These are phyloP conservation scores for Rhabdornis inornatus DNA, from an alignment of 2,113 vertebrate genomes.

Conservation along the genomic window DNA sequence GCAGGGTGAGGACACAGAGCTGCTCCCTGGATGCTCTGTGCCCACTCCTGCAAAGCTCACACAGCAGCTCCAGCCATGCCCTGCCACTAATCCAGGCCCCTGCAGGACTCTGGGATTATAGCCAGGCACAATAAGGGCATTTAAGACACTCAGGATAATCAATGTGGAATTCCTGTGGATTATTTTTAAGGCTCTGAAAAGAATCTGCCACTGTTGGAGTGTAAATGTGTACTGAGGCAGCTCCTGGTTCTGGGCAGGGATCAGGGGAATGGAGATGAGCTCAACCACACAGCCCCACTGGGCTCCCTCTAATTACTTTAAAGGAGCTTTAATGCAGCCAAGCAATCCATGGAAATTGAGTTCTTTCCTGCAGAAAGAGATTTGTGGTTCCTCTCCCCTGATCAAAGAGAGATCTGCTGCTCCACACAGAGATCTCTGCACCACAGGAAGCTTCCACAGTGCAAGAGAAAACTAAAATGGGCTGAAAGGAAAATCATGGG, in stretches of 20 bases:
- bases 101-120: neutral
- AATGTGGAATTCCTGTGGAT: neutral
- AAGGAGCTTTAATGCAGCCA: conserved; percentile 26
- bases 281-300: neutral
- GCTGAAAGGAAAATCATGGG: neutral
- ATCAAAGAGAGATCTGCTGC: neutral
- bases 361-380: neutral
- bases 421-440: neutral
- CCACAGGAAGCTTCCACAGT: neutral
- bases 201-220: neutral
- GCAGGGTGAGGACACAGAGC: neutral
- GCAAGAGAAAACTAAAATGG: neutral
- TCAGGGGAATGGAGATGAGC: conserved; percentile 20
- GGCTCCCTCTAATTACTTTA: conserved; percentile 23
- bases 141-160: neutral
- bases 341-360: neutral
- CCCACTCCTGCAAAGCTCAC: neutral
- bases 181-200: neutral
- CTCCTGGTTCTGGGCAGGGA: neutral
- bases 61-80: neutral
- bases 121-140: neutral
- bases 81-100: neutral
- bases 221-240: neutral
- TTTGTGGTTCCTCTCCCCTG: neutral
- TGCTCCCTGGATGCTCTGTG: neutral